Conservation (phyloP, 1,140 invertebrate species). For the Drosophila sp. region DNA sequence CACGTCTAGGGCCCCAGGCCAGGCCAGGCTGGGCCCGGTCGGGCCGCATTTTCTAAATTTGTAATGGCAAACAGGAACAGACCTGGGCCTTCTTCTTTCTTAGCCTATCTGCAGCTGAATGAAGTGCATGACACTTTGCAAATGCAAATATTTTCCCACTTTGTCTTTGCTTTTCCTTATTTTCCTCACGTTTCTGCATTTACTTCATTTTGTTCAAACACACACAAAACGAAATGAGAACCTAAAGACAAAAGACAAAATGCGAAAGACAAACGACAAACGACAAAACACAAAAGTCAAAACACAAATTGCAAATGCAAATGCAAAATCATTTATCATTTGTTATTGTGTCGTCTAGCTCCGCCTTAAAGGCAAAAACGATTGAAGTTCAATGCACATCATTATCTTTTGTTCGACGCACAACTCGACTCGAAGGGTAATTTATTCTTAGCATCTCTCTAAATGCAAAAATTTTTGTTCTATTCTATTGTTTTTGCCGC, state of each 20-base stretch:
- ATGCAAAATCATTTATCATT: conserved; percentile 71
- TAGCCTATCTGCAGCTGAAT: conserved; percentile 49
- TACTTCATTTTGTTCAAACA: conserved; percentile 42
- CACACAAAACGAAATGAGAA: conserved; percentile 23
- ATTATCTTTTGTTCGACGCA: conserved; percentile 72
- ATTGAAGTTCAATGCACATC: conserved; percentile 84
- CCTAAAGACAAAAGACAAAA: no score
- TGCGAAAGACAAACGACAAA: conserved; percentile 5
- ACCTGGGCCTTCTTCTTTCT: conserved; percentile 26
- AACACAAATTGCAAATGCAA: conserved; percentile 1
- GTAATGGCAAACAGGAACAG: conserved; percentile 73
- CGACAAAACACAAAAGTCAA: background rate
- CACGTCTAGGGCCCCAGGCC: conserved; percentile 20
- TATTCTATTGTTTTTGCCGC: conserved; percentile 55
- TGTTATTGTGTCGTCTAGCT: conserved; percentile 20
- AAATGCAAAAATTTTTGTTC: conserved; percentile 25
- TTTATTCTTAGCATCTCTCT: conserved; percentile 75
- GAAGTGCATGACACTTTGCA: conserved; percentile 63
- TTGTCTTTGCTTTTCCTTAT: conserved; percentile 44
- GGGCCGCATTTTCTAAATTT: conserved; percentile 83
- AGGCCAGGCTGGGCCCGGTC: conserved; percentile 40
- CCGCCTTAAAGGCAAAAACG: conserved; percentile 38
- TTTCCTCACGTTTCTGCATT: conserved; percentile 19
- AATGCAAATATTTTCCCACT: conserved; percentile 55
- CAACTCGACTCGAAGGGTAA: conserved; percentile 64